Conservation (phyloP, 2,113 vertebrate genomes). For the Cryptoleucopteryx plumbea region DNA sequence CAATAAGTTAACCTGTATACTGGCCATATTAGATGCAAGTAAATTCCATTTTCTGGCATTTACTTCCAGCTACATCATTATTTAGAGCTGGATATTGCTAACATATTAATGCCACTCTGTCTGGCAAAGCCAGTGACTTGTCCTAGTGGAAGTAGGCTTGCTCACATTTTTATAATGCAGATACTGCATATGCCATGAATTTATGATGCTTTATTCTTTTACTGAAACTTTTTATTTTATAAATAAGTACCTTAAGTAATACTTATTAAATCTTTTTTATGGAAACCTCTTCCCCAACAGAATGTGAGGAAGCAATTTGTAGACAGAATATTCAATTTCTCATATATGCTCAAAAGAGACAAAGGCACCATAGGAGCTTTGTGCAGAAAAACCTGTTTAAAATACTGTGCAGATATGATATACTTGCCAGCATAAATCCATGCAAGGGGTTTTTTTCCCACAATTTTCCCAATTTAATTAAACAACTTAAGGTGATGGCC, state of each 20-base stretch:
- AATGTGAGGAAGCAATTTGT: background rate
- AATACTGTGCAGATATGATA: background rate
- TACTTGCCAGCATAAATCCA: background rate
- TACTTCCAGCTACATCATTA: background rate
- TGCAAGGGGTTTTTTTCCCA: background rate
- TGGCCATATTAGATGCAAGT: background rate
- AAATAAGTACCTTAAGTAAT: background rate
- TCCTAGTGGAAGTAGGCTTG: background rate
- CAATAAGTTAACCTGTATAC: background rate
- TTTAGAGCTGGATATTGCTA: background rate
- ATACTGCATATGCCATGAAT: background rate
- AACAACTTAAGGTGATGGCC: background rate
- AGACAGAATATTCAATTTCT: background rate
- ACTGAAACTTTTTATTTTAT: background rate
- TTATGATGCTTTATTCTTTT: background rate
- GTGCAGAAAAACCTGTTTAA: background rate
- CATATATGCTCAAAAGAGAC: background rate
- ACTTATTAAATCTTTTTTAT: background rate
- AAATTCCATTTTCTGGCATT: background rate
- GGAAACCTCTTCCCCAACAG: background rate
- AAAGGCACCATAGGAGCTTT: background rate
- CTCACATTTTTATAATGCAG: background rate
- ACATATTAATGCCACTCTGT: background rate
- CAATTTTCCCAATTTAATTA: background rate
- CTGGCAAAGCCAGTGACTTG: background rate